phyloP scores from a whole-genome alignment of 2,888 invertebrate genomes.

The Allygus modestus region DNA sequence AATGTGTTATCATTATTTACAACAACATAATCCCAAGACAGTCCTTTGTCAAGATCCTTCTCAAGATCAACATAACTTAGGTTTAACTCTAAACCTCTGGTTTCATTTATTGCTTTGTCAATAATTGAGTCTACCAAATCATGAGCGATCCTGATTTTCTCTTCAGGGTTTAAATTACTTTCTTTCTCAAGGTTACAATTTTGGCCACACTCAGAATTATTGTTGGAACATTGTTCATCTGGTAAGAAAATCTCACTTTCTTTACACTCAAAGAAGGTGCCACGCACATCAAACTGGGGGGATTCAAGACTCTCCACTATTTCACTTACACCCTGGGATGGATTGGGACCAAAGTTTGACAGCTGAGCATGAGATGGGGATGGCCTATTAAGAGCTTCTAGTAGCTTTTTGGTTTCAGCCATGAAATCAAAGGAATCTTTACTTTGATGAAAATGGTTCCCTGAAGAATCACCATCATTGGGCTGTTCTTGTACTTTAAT shows the following conservation, averaged over 20 bases:
- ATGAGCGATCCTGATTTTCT: background rate
- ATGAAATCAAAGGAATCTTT: conserved; percentile 37
- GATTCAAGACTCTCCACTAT: background rate
- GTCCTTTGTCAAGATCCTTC: background rate
- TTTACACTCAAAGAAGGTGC: background rate
- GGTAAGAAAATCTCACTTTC: background rate
- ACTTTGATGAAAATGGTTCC: background rate
- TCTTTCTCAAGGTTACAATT: background rate
- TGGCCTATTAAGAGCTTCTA: conserved; percentile 14
- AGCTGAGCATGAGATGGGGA: background rate
- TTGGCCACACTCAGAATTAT: background rate
- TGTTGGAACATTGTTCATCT: background rate
- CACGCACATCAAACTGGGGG: background rate
- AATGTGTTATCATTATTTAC: conserved; percentile 30
- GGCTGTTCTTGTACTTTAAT: background rate
- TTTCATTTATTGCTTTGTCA: background rate
- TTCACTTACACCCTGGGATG: background rate
- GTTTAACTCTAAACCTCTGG: background rate
- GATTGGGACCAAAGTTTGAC: background rate
- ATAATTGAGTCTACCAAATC: conserved; percentile 20
- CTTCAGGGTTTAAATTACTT: conserved; percentile 10
- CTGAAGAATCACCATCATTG: background rate
- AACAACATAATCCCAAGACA: conserved; percentile 47
- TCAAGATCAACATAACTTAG: background rate
- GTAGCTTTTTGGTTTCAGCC: conserved; percentile 48